phyloP scores from a whole-genome alignment of 2,888 invertebrate species.

The Bombylius major region DNA sequence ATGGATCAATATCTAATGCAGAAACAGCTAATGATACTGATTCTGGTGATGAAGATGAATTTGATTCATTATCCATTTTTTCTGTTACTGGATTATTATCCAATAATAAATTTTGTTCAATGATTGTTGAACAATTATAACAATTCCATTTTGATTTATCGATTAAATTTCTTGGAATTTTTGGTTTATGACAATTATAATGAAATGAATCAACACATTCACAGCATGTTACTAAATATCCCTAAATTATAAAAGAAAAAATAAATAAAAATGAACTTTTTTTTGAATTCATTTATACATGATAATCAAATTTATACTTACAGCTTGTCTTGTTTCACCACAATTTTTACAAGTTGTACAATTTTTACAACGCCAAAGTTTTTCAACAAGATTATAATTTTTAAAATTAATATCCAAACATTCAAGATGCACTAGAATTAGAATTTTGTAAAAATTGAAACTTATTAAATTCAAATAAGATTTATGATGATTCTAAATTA shows the following conservation, averaged over 20 bases:
- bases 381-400: slow-evolving; percentile 41
- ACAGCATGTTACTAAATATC: slow-evolving; percentile 62
- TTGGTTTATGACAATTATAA: slow-evolving; percentile 63
- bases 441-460: not conserved
- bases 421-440: slow-evolving; percentile 47
- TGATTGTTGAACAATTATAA: slow-evolving; percentile 42
- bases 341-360: slow-evolving; percentile 80
- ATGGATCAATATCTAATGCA: too few species aligned
- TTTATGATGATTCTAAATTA: too few species aligned
- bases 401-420: slow-evolving; percentile 57
- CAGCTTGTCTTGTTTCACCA: slow-evolving; percentile 60
- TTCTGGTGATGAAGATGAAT: not conserved
- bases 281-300: not conserved
- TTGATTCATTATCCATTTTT: not conserved
- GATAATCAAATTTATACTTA: slow-evolving; percentile 33
- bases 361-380: slow-evolving; percentile 72
- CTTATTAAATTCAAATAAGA: not conserved
- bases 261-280: not conserved
- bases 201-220: slow-evolving; percentile 80
- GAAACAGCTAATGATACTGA: too few species aligned
- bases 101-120: not conserved
- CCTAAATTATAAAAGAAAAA: slow-evolving; percentile 35
- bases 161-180: slow-evolving; percentile 44
- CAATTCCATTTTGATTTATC: slow-evolving; percentile 59
- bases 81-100: not conserved